phyloP scores from a whole-genome alignment of 2,888 invertebrate genomes.

The Leucophora obtusa region DNA sequence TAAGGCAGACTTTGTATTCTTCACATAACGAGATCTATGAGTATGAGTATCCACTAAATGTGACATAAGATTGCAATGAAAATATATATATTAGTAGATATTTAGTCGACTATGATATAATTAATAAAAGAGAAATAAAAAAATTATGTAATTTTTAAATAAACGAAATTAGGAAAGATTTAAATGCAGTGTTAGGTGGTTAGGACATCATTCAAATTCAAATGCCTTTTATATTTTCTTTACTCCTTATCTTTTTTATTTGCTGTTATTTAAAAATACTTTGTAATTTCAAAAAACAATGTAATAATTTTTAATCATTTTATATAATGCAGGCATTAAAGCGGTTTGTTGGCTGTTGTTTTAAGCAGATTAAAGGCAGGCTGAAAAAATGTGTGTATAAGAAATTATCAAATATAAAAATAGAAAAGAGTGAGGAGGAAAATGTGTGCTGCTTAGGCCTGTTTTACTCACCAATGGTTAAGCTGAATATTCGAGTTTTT shows the following conservation, averaged over 20 bases:
- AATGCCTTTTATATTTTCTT: slow-evolving; percentile 45
- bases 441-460: slow-evolving; percentile 62
- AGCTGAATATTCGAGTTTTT: slow-evolving; percentile 63
- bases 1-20: slow-evolving; percentile 15
- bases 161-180: background rate
- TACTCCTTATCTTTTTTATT: slow-evolving; percentile 33
- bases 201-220: background rate
- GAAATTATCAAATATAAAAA: slow-evolving; percentile 43
- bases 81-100: slow-evolving; percentile 17
- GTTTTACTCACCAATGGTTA: slow-evolving; percentile 66
- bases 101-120: background rate
- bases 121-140: background rate
- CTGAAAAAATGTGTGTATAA: slow-evolving; percentile 62
- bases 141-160: background rate
- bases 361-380: slow-evolving; percentile 66
- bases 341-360: slow-evolving; percentile 67
- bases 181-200: slow-evolving; percentile 23
- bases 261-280: slow-evolving; percentile 28
- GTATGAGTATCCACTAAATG: background rate
- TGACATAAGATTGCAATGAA: slow-evolving; percentile 17
- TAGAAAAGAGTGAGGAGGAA: slow-evolving; percentile 56
- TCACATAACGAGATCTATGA: background rate
- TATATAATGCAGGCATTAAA: slow-evolving; percentile 73
- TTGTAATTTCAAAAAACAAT: slow-evolving; percentile 38
- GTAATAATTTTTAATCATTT: slow-evolving; percentile 69